A percentile compares a stretch with the other conserved stretches of the same genome.
Conservation (phyloP, 2,797 vertebrate species). For the Phalanger gymnotis region DNA sequence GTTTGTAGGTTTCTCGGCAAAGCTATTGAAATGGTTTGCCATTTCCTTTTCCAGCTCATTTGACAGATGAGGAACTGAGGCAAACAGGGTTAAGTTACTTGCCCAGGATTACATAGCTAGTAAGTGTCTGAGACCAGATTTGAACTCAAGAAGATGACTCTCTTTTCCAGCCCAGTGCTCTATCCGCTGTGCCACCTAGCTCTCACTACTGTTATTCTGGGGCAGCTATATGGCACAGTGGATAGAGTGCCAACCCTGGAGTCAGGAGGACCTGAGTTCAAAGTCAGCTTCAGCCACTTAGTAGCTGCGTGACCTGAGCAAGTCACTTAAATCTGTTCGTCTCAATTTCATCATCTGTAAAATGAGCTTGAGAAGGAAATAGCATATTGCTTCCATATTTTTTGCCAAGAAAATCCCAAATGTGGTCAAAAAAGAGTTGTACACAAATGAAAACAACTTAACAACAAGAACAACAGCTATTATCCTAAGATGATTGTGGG, state of each 20-base stretch:
- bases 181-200: not conserved
- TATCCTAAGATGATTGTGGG: not conserved
- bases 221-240: not conserved
- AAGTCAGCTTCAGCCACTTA: not conserved
- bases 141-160: not conserved
- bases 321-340: not conserved
- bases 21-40: not conserved
- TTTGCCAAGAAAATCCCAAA: not conserved
- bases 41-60: not conserved
- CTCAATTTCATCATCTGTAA: not conserved
- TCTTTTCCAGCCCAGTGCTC: not conserved
- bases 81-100: not conserved
- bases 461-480: not conserved
- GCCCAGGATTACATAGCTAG: not conserved
- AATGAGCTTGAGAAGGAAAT: not conserved
- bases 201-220: not conserved
- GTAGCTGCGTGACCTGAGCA: not conserved
- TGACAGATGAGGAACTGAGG: not conserved
- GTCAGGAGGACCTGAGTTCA: not conserved
- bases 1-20: not conserved
- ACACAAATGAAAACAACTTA: not conserved
- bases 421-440: not conserved
- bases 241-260: not conserved
- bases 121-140: not conserved
- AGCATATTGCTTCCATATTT: too few species aligned